phyloP scores from a whole-genome alignment of 2,113 vertebrate genomes.

The Pelusios castaneus region DNA sequence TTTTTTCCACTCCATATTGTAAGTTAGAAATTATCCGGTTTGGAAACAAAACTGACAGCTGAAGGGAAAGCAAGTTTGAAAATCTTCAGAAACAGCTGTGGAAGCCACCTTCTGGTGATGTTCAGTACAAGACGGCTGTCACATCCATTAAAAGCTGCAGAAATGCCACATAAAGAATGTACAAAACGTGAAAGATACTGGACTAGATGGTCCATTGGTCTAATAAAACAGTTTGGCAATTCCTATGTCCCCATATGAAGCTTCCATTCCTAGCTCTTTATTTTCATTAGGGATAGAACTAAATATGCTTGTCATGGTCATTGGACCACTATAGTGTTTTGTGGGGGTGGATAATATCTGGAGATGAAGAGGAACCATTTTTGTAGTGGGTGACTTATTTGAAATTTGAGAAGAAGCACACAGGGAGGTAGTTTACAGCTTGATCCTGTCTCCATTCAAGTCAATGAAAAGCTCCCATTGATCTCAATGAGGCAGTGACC shows the following conservation, averaged over 20 bases:
- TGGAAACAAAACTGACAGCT: neutral
- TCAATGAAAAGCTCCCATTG: neutral
- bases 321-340: neutral
- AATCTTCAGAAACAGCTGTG: neutral
- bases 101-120: neutral
- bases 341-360: neutral
- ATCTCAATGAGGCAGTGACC: neutral
- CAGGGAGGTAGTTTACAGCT: neutral
- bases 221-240: neutral
- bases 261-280: neutral
- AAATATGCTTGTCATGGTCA: neutral
- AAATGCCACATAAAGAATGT: neutral
- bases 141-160: neutral
- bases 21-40: neutral
- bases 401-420: neutral
- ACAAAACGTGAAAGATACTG: accelerated
- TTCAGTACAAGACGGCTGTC: neutral
- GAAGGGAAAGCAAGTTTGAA: neutral
- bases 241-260: neutral
- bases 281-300: neutral
- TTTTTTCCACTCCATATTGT: neutral
- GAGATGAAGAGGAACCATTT: neutral
- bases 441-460: neutral
- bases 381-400: neutral
- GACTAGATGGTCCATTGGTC: neutral